Base-by-base conservation (phyloP, 2,888 invertebrate genomes). In the Conops quadrifasciatus region DNA sequence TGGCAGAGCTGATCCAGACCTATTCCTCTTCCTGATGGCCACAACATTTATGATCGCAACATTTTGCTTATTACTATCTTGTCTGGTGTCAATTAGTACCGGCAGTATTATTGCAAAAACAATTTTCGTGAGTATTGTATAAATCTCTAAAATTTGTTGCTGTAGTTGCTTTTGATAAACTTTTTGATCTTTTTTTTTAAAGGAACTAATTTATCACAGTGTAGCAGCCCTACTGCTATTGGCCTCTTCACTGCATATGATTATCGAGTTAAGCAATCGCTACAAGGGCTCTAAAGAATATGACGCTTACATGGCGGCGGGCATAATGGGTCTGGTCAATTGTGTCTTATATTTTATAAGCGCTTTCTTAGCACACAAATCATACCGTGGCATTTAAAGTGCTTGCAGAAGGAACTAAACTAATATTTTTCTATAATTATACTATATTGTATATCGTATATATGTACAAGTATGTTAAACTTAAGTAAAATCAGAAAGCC, bases 131-230 rank as follows among this genome's bases (percentile, higher is more conserved):
- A 83, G 85, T 78, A 59, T n/a, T n/a, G 19, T 2, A 45, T 36
- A 15, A 1, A 49, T 15, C 1, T 63, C 16, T 1, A 43, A 4
- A 58, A 49, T 49, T 1, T n/a, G n/a, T 19, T 11, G 11, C n/a
- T 5, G 15, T 3, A 49, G 2, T 65, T 51, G 16, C 15, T 36
- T 51, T 63, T 59, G 51, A 49, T 28, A 59, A 28, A 30, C 15
- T 28, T 53, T 3, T 51, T 51, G n/a, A 56, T 65, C 72, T 7
- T 66, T 7, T 19, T 58, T 49, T 19, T 58, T 75, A 72, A 59
- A 95, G 95, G 94, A 95, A 88, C 89, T 94, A 69, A 88, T 95
- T 74, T 95, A 93, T 80, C 95, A 95, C 78, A 88, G 90, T 9
- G 86, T 93, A 72, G 94, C 91, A 2, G 93, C 91, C 78, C 87